phyloP scores from a whole-genome alignment of 1,140 invertebrate species.

The Patella vulgata region DNA sequence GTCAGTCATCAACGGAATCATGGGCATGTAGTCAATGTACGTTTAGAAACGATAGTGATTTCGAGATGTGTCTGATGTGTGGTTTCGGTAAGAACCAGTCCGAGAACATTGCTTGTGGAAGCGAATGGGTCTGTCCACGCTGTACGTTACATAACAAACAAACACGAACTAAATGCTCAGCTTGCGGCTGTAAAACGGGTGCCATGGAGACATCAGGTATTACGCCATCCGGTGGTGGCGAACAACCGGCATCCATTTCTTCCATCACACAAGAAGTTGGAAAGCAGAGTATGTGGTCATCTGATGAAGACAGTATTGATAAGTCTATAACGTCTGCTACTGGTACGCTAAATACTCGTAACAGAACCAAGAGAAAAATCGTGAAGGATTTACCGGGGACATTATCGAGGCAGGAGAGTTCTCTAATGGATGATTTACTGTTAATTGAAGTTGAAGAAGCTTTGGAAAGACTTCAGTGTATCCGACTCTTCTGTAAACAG shows the following conservation, averaged over 20 bases:
- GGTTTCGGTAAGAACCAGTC: slow-evolving; percentile 9
- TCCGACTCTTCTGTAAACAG: slow-evolving; percentile 83
- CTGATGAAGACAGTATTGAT: slow-evolving; percentile 67
- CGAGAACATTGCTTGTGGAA: slow-evolving; percentile 67
- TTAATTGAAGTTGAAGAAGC: slow-evolving; percentile 84
- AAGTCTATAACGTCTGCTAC: slow-evolving; percentile 43
- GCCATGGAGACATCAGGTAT: background rate
- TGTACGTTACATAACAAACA: slow-evolving; percentile 88
- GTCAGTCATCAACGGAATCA: background rate
- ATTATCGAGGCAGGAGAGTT: slow-evolving; percentile 75
- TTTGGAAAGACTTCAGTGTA: slow-evolving; percentile 83
- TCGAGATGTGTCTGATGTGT: slow-evolving; percentile 24
- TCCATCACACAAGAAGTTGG: slow-evolving; percentile 11
- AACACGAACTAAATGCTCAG: slow-evolving; percentile 80
- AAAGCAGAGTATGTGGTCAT: slow-evolving; percentile 77
- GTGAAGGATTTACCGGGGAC: slow-evolving; percentile 65
- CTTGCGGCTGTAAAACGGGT: slow-evolving; percentile 72
- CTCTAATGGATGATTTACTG: slow-evolving; percentile 84
- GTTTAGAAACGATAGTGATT: slow-evolving; percentile 8
- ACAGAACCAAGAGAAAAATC: slow-evolving; percentile 4
- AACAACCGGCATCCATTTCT: background rate
- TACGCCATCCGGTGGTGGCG: background rate
- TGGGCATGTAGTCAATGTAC: slow-evolving; percentile 30
- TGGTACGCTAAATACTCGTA: slow-evolving; percentile 5
- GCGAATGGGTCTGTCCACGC: slow-evolving; percentile 87